These are phyloP conservation scores for Drosophila prosaltans DNA, from an alignment of 1,140 invertebrate genomes.

Conservation along the genomic window DNA sequence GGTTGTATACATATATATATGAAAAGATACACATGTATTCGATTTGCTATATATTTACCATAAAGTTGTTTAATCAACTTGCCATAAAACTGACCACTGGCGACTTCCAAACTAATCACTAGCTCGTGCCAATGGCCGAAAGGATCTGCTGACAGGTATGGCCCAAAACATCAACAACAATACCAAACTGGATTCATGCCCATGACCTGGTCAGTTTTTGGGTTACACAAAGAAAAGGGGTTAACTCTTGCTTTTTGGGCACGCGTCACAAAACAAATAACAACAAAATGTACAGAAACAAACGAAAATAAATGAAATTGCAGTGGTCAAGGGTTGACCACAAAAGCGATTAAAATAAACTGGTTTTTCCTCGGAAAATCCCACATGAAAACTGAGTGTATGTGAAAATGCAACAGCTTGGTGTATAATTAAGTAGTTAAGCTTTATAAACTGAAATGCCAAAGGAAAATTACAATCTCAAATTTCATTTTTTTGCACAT, in stretches of 20 bases:
- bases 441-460: conserved; percentile 16
- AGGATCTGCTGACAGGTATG: conserved; percentile 43
- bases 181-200: conserved; percentile 34
- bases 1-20: background rate
- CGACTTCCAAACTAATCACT: conserved; percentile 56
- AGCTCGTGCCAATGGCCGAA: conserved; percentile 51
- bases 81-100: conserved; percentile 44
- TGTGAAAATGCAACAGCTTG: conserved; percentile 57
- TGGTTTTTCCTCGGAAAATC: conserved; percentile 45
- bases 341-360: conserved; percentile 49
- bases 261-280: conserved; percentile 48
- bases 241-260: conserved; percentile 28
- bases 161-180: conserved; percentile 32
- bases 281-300: conserved; percentile 39
- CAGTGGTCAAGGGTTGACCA: conserved; percentile 55
- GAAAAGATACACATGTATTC: background rate
- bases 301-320: conserved; percentile 26
- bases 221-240: background rate
- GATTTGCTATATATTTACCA: conserved; percentile 13
- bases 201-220: conserved; percentile 48
- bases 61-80: conserved; percentile 43
- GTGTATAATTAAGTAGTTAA: conserved; percentile 61
- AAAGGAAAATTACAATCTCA: conserved; percentile 4
- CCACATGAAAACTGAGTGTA: conserved; percentile 37
- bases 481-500: conserved; percentile 33